Conservation (phyloP, 2,888 invertebrate species). For the Diaphora mendica region DNA sequence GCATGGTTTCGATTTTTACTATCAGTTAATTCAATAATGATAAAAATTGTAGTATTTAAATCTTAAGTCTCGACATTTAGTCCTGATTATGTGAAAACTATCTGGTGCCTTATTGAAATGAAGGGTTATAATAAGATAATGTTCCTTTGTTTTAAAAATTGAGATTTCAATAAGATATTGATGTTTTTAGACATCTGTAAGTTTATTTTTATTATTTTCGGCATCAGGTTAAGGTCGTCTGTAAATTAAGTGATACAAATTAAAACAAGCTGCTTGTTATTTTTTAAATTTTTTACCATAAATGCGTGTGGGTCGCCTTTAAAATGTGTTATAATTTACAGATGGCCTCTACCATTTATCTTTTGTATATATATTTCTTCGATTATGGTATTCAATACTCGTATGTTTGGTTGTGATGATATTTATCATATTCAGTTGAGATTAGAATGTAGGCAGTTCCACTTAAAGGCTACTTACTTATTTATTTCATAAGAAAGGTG, state of each 20-base stretch:
- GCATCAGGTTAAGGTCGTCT: not conserved
- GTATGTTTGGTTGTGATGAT: conserved; percentile 50
- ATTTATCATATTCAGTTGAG: conserved; percentile 35
- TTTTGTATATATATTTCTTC: conserved; percentile 42
- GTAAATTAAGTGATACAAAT: not conserved
- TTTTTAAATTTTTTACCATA: too few relatives aligned
- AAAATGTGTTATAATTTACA: not conserved
- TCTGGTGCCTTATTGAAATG: not conserved
- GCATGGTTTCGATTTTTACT: not conserved
- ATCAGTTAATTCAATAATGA: not conserved
- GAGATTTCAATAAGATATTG: not conserved
- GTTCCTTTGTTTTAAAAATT: not conserved
- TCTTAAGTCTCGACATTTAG: not conserved
- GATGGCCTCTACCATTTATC: not conserved
- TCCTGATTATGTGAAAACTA: not conserved
- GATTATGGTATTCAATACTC: conserved; percentile 50
- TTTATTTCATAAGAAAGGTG: conserved; percentile 25
- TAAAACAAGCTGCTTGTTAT: too few relatives aligned
- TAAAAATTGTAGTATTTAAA: not conserved
- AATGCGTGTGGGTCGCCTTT: too few relatives aligned
- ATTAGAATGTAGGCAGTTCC: conserved; percentile 34
- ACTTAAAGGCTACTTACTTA: conserved; percentile 55
- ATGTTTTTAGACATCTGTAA: not conserved
- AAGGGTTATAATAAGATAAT: not conserved
- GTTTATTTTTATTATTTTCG: not conserved